phyloP scores from a whole-genome alignment of 1,140 invertebrate genomes.

The Arion vulgaris region DNA sequence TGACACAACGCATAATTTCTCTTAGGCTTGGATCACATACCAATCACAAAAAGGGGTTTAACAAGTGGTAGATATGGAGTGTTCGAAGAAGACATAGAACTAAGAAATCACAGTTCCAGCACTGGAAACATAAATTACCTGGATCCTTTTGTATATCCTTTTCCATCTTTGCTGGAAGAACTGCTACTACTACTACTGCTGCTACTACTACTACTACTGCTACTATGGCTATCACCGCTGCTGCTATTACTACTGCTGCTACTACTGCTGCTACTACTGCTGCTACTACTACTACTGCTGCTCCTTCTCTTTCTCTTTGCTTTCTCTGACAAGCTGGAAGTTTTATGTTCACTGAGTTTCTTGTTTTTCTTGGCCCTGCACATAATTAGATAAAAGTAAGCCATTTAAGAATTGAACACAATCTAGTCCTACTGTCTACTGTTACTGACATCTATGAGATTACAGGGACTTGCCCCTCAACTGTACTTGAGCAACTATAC shows the following conservation, averaged over 20 bases:
- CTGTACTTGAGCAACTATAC: too few species aligned
- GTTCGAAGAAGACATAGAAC: too few species aligned
- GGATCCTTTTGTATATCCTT: neutral
- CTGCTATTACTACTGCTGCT: neutral
- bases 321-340: slow-evolving; percentile 25
- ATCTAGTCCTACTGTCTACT: too few species aligned
- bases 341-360: slow-evolving; percentile 2
- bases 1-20: too few species aligned
- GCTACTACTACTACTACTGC: slow-evolving; percentile 19
- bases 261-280: neutral
- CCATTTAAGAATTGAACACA: too few species aligned
- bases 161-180: neutral
- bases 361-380: neutral
- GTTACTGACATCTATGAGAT: too few species aligned
- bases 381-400: neutral
- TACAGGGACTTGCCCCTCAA: too few species aligned
- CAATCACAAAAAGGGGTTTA: too few species aligned
- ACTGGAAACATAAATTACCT: neutral
- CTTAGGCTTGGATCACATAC: too few species aligned
- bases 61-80: too few species aligned
- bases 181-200: slow-evolving; percentile 17
- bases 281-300: slow-evolving; percentile 18
- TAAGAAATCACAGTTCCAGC: too few species aligned
- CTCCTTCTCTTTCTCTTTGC: slow-evolving; percentile 33
- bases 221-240: slow-evolving; percentile 8